Evolutionary conservation across 2,797 vertebrate species (phyloP).

Genomic region (Scolopax rusticola): DNA sequence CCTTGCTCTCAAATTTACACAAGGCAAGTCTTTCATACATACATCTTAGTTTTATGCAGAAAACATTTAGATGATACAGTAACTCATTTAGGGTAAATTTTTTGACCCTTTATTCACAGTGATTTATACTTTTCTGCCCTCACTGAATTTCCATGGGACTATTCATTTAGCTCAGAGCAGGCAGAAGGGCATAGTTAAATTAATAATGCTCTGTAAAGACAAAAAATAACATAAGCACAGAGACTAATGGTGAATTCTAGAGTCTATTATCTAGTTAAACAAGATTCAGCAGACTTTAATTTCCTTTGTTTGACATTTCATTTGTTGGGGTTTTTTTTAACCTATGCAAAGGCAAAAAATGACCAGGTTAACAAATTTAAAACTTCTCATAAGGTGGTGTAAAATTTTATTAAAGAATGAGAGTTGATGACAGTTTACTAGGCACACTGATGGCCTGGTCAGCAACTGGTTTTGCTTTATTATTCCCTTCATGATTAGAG

Average conservation of each 20-base stretch:
- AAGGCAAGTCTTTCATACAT: not conserved
- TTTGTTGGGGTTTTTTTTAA: not conserved
- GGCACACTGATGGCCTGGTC: not conserved
- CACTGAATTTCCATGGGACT: not conserved
- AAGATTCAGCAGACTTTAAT: not conserved
- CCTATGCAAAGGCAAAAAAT: not conserved
- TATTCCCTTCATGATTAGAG: not conserved
- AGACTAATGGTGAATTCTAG: not conserved
- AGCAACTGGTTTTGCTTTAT: not conserved
- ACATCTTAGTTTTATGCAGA: not conserved
- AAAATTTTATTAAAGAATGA: not conserved
- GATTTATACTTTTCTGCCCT: not conserved
- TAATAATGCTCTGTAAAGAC: not conserved
- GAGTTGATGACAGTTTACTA: not conserved
- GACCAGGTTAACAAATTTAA: not conserved
- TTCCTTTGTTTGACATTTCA: not conserved
- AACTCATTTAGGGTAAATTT: not conserved
- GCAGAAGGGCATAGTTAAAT: not conserved
- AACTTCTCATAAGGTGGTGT: not conserved
- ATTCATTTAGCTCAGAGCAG: not conserved
- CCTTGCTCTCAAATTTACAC: not conserved
- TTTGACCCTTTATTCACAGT: not conserved
- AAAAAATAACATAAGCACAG: not conserved
- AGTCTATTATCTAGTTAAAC: not conserved
- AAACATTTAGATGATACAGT: not conserved